Percentiles rank a stretch among this genome's conserved stretches.
phyloP scores from a whole-genome alignment of 2,113 vertebrate species.

The Petromus typicus region DNA sequence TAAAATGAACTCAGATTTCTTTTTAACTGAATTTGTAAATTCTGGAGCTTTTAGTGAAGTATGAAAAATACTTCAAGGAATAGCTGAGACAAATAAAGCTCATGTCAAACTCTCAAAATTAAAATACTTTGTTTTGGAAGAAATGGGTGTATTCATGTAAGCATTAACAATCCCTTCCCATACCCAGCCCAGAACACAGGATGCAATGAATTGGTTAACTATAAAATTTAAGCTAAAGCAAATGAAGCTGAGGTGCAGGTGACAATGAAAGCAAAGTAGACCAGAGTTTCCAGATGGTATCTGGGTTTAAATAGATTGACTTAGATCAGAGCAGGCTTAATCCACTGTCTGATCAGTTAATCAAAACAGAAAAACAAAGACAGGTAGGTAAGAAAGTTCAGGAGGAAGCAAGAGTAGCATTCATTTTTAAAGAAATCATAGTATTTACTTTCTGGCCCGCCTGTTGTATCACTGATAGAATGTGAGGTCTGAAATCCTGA shows the following conservation, averaged over 20 bases:
- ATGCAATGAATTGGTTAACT: not conserved
- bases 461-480: not conserved
- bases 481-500: not conserved
- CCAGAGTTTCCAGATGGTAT: not conserved
- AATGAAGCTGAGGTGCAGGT: not conserved
- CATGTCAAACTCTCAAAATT: not conserved
- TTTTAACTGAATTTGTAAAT: conserved; percentile 52
- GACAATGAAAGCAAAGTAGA: not conserved
- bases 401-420: not conserved
- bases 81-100: conserved; percentile 41
- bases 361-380: not conserved
- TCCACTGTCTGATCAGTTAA: not conserved
- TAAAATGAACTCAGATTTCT: conserved; percentile 60
- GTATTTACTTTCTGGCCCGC: not conserved
- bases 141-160: not conserved
- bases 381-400: not conserved
- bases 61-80: conserved; percentile 13
- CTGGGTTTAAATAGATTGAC: not conserved
- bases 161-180: not conserved
- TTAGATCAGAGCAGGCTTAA: not conserved
- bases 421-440: not conserved
- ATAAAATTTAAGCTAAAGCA: not conserved
- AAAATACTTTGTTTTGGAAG: not conserved
- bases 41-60: conserved; percentile 26
- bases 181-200: not conserved